Base-by-base conservation (phyloP, 2,888 invertebrate genomes). In the Agapetus fuscipes region DNA sequence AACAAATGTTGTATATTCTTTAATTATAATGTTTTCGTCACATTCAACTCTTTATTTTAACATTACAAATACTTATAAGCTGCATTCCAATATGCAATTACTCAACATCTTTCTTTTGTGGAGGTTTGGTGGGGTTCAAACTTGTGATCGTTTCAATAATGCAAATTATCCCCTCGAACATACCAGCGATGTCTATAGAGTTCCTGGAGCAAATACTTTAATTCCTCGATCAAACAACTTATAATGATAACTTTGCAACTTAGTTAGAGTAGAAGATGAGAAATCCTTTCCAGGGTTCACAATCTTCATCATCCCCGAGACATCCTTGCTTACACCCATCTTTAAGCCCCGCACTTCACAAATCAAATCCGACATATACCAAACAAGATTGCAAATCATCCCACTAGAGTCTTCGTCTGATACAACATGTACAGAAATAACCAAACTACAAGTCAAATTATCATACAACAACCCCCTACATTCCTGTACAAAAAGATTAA, bases 181-280 rank as follows among this genome's bases (percentile, higher is more conserved):
- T n/a, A n/a, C n/a, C n/a, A n/a, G n/a, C n/a, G n/a, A n/a, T n/a
- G n/a, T n/a, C n/a, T n/a, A n/a, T n/a, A 30, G 28, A n/a, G 62
- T 71, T 27, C 85, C 85, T 2, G 83, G 82, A 48, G 76, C 76
- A 57, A 82, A 79, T 29, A 83, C 69, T 56, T 80, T 82, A 3
- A 85, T 75, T 52, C 82, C 82, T 54, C 79, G 74, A 57, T 85
- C 84, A 57, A 74, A 74, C 41, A 84, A 68, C 63, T 83, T 84
- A 53, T 77, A 86, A 38, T 80, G 67, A 56, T 76, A 78, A 46
- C 50, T 51, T 24, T 53, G 31, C 13, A 46, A 29, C 31, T 46
- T 41, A 10, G 43, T 36, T 12, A 38, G 29, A 28, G 32, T 41
- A 17, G 34, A 26, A 34, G 32, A 34, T 17, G 41, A 30, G 34